Conservation (phyloP, 2,888 invertebrate species). For the Pollenia labialis region DNA sequence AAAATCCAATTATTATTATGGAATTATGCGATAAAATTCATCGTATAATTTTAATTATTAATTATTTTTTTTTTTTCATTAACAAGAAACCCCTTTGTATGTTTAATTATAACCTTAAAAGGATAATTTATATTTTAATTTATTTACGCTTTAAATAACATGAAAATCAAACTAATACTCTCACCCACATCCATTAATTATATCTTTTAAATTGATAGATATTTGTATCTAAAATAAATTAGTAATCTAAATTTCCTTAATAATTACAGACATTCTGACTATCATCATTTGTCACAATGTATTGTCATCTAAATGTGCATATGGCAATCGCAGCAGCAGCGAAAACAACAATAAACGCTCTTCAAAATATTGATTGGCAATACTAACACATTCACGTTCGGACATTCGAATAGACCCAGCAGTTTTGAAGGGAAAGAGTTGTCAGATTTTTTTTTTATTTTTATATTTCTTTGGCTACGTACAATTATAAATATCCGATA, state of each 20-base stretch:
- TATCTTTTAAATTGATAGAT: neutral
- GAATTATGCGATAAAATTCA: too few relatives aligned
- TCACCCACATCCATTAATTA: constrained; percentile 20
- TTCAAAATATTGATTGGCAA: constrained; percentile 40
- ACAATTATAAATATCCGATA: too few relatives aligned
- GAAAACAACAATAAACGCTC: neutral
- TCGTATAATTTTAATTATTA: neutral
- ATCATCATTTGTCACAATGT: constrained; percentile 43
- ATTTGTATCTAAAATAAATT: neutral
- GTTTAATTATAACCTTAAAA: too few relatives aligned
- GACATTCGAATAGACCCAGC: neutral
- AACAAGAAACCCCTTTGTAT: too few relatives aligned
- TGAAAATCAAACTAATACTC: neutral
- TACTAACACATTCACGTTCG: neutral
- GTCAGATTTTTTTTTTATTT: neutral
- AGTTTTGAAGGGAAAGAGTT: neutral
- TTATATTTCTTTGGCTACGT: too few relatives aligned
- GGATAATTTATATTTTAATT: too few relatives aligned
- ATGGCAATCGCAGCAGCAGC: neutral
- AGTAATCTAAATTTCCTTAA: neutral
- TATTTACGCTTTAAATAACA: too few relatives aligned
- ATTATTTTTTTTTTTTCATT: too few relatives aligned
- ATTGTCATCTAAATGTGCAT: constrained; percentile 22
- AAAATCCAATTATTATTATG: too few relatives aligned
- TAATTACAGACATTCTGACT: constrained; percentile 11